Evolutionary conservation across 92 coral and sea anemone species (phyloP), one percentile per base, ranked within the genome.

Genomic region (Virgularia gustaviana): DNA sequence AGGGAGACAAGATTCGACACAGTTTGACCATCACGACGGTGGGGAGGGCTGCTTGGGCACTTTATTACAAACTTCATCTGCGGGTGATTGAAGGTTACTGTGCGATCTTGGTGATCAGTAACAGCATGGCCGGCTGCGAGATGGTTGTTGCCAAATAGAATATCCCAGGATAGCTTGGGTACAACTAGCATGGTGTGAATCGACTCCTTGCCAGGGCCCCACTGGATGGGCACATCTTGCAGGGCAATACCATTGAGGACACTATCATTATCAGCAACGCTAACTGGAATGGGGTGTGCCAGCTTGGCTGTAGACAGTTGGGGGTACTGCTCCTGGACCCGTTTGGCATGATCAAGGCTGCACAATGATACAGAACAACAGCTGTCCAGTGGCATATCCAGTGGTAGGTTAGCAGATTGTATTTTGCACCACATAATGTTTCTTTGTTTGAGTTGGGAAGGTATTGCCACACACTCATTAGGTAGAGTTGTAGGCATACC

Each of bases 361-460:
- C 73, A 74, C 38, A 74, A 68, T 4, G 72, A 20, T 23, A 74
- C 79, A 20, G 79, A 74, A 10, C 73, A 74, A 42, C 74, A 62
- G 22, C 45, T 29, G 72, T 74, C 44, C 16, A 74, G 42, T 36
- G 79, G 79, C 7, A 74, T 25, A 56, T 43, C 39, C n/a, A 74
- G 41, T 4, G 9, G 57, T 60, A 39, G 34, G 29, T 55, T 68
- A 43, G 79, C 70, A 36, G 79, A 73, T 11, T 36, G 34, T 41
- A 71, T 61, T 32, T 32, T 55, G 41, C 77, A 71, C 15, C 45
- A 71, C 63, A 71, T 13, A 27, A 71, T 71, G 38, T 37, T 31
- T 39, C 15, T 39, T 15, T 39, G 45, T 39, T 39, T 39, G 15
- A 39, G 45, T 15, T 39, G 45, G 15, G 45, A 39, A 7, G 8